Evolutionary conservation across 2,797 vertebrate species (phyloP), one percentile per base, ranked within the genome.

Genomic region (Esox lucius): DNA sequence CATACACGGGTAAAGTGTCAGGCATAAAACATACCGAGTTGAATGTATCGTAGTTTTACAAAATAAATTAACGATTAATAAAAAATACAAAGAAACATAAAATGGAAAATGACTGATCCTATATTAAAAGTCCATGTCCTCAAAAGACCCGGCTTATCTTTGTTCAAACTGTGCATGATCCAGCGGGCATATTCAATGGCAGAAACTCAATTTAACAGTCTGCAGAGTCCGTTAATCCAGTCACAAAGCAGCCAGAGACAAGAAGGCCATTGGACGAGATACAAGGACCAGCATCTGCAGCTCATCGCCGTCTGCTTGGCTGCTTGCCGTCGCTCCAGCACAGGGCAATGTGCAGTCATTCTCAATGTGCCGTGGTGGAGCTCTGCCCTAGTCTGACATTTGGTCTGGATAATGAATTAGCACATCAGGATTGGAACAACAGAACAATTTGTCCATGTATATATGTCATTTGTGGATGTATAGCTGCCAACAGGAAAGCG

Each of bases 191-290:
- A 70, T 67, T 61, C 26, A 33, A 67, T 59, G 24, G 26, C 48
- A 31, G 6, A n/a, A 9, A 26, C 66, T 56, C 78, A 31, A 81
- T 42, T 51, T 61, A 77, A 26, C 51, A 35, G 49, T 56, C 56
- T 24, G 56, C 56, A 12, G 42, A 75, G 80, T 79, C 35, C 71
- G 28, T 61, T 53, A 33, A 71, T 19, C 67, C 62, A 16, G 1
- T 64, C 80, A 59, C 74, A 73, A 68, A 79, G 72, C 75, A 51
- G 5, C 49, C 53, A 22, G 46, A 70, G 16, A 75, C 56, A 76
- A 42, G 16, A 71, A 72, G 42, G 74, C 78, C 33, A 69, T 77
- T 35, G 9, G 56, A 9, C 13, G 22, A 69, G 42, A 24, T 42
- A 49, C 35, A 49, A 11, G 4, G 7, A 24, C 6, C 42, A 46